These are phyloP conservation scores for Leptura quadrifasciata DNA, from an alignment of 2,888 invertebrate species.

Conservation along the genomic window DNA sequence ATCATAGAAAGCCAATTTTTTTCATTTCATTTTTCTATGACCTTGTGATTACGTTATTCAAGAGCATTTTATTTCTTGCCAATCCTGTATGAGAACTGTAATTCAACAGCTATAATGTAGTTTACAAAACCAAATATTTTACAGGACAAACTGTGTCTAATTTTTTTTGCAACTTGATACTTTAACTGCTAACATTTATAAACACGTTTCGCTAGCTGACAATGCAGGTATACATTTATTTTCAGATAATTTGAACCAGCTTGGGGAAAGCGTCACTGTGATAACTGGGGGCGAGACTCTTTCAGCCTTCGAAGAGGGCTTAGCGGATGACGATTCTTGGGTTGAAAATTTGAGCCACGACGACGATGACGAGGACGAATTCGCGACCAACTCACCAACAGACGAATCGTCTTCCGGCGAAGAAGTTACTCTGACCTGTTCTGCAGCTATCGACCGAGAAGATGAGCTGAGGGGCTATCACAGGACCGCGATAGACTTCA, in stretches of 20 bases:
- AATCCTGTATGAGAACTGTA: too few species aligned
- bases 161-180: neutral
- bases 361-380: slow-evolving; percentile 74
- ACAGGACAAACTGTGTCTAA: too few species aligned
- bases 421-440: slow-evolving; percentile 77
- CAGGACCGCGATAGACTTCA: slow-evolving; percentile 89
- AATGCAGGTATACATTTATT: slow-evolving; percentile 50
- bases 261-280: slow-evolving; percentile 79
- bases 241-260: slow-evolving; percentile 63
- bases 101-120: too few species aligned
- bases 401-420: slow-evolving; percentile 82
- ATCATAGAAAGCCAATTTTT: too few species aligned
- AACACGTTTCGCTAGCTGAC: neutral
- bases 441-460: slow-evolving; percentile 81
- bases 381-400: slow-evolving; percentile 78
- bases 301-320: slow-evolving; percentile 87
- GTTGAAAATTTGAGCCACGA: slow-evolving; percentile 91
- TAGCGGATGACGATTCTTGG: slow-evolving; percentile 94
- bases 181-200: neutral
- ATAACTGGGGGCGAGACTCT: slow-evolving; percentile 83
- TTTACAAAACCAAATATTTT: too few species aligned
- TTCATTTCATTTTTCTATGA: too few species aligned
- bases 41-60: too few species aligned
- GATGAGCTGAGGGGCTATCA: slow-evolving; percentile 90
- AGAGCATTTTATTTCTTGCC: too few species aligned